Evolutionary conservation across 2,888 invertebrate species (phyloP).

Genomic region (Ethmia dodecea): DNA sequence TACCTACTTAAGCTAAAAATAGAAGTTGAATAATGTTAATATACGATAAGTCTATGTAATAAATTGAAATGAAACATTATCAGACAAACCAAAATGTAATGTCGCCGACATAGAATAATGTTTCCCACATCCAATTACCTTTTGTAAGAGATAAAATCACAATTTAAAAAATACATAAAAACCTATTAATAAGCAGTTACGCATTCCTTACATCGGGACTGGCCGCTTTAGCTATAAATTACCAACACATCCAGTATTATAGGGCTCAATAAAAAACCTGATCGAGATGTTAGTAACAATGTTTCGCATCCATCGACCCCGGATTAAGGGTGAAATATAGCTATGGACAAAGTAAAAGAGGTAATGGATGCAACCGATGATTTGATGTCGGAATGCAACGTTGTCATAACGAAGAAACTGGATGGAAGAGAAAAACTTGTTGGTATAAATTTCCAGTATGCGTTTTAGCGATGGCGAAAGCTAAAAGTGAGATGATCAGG

Average conservation of each 20-base stretch:
- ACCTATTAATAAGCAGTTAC: conserved; percentile 17
- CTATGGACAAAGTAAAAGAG: background rate
- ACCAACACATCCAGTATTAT: background rate
- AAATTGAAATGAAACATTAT: no score
- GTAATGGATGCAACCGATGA: conserved; percentile 3
- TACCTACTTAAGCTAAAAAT: no score
- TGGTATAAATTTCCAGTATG: conserved; percentile 11
- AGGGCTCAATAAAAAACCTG: background rate
- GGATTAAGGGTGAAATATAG: background rate
- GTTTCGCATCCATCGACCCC: background rate
- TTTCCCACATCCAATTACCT: conserved; percentile 8
- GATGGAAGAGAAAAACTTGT: conserved; percentile 9
- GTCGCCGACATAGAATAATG: no score
- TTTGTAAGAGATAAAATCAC: conserved; percentile 12
- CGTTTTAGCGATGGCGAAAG: background rate
- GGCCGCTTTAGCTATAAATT: conserved; percentile 9
- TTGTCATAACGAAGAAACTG: conserved; percentile 7
- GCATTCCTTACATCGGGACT: conserved; percentile 11
- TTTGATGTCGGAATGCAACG: background rate
- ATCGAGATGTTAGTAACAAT: background rate
- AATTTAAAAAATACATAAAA: conserved; percentile 12
- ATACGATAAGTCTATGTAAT: no score
- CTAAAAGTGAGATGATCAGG: no score
- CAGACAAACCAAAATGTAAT: no score
- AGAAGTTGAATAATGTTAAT: no score